Conservation (phyloP, 2,888 invertebrate genomes). For the Chironomus tentans region DNA sequence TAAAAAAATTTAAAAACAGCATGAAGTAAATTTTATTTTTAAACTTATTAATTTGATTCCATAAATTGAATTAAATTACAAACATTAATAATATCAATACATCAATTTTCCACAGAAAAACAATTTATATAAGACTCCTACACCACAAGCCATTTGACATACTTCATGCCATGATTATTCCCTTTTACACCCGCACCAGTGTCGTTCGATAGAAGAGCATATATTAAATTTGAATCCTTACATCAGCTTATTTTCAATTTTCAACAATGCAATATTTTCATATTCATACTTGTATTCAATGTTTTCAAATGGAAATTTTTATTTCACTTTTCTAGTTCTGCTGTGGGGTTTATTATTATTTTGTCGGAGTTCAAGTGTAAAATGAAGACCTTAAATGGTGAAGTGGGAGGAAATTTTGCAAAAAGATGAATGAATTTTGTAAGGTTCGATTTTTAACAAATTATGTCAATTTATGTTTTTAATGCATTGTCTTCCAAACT, state of each 20-base stretch:
- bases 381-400: no score
- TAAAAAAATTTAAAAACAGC: not conserved
- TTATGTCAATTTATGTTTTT: no score
- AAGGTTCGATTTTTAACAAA: not conserved
- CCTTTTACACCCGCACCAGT: not conserved
- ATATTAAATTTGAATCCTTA: conserved; percentile 19
- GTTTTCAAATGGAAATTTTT: no score
- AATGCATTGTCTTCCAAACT: no score
- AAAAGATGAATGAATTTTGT: no score
- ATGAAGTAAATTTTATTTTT: no score
- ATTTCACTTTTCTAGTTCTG: no score
- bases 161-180: not conserved
- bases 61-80: no score
- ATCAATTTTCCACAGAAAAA: not conserved
- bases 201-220: not conserved
- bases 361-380: not conserved
- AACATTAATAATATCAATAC: no score
- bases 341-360: not conserved
- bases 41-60: no score
- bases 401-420: no score
- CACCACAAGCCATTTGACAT: conserved; percentile 15
- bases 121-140: not conserved
- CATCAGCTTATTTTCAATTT: conserved; percentile 9
- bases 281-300: not conserved
- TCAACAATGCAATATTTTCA: not conserved